Evolutionary conservation across 2,888 invertebrate genomes (phyloP).

Genomic region (Chirona hameri): DNA sequence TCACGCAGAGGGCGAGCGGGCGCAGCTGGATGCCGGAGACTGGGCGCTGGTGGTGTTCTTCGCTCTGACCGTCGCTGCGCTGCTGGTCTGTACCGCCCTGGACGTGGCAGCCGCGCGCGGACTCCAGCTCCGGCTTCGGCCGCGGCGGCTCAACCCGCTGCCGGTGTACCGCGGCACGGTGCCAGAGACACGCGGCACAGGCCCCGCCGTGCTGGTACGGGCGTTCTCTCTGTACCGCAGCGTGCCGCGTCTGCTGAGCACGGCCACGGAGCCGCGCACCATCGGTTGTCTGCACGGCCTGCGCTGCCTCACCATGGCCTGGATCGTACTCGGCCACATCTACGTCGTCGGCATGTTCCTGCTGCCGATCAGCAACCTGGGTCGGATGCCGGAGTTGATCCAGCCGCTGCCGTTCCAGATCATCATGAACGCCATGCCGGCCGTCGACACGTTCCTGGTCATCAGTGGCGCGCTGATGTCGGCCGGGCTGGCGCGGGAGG

Average conservation of each 20-base stretch:
- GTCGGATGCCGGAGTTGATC: background rate
- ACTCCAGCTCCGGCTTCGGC: background rate
- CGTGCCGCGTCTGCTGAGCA: background rate
- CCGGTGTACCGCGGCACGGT: background rate
- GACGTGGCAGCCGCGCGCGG: background rate
- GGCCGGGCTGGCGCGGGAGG: background rate
- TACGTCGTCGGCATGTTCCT: background rate
- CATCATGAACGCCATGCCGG: background rate
- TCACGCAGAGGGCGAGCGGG: background rate
- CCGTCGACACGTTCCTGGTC: background rate
- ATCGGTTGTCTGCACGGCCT: background rate
- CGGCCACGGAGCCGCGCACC: background rate
- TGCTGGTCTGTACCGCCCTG: background rate
- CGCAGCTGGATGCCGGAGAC: background rate
- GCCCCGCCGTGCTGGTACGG: background rate
- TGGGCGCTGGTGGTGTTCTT: background rate
- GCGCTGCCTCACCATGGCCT: background rate
- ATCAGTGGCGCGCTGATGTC: background rate
- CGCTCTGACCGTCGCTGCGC: background rate
- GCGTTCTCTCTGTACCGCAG: background rate
- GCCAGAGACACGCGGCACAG: background rate
- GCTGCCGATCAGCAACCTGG: background rate
- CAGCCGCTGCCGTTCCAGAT: background rate
- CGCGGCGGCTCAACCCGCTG: background rate
- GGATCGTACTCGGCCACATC: background rate